phyloP scores from a whole-genome alignment of 2,888 invertebrate species.

The Enchytraeus crypticus region DNA sequence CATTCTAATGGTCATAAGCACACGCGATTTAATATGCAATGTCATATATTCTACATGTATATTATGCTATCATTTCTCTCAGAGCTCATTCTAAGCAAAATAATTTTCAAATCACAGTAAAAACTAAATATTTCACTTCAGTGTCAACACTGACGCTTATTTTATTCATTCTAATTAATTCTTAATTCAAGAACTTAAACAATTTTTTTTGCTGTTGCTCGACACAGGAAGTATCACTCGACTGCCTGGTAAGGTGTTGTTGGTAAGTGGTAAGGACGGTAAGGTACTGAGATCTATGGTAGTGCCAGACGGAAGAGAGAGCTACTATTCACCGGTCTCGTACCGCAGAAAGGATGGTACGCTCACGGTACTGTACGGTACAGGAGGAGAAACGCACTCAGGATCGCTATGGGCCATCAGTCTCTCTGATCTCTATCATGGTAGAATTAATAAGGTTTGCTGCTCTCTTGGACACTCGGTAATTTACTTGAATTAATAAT shows the following conservation, averaged over 20 bases:
- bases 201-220: no score
- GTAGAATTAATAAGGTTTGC: conserved; percentile 32
- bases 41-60: no score
- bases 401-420: conserved; percentile 64
- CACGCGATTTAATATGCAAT: no score
- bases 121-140: no score
- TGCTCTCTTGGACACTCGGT: neutral
- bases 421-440: conserved; percentile 51
- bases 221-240: conserved; percentile 45
- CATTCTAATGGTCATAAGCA: no score
- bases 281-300: conserved; percentile 54
- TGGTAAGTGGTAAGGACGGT: conserved; percentile 65
- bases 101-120: no score
- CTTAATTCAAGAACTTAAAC: no score
- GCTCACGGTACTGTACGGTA: conserved; percentile 61
- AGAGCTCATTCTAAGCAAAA: no score
- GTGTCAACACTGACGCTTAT: no score
- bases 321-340: conserved; percentile 62
- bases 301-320: conserved; percentile 61
- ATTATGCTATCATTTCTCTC: no score
- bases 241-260: conserved; percentile 59
- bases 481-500: neutral
- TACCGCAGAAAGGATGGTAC: conserved; percentile 46
- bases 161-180: no score
- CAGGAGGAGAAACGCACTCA: conserved; percentile 64